A percentile compares a stretch with the other conserved stretches of the same genome.
Evolutionary conservation across 1,140 invertebrate species (phyloP).

Genomic region (Bombus superbus): DNA sequence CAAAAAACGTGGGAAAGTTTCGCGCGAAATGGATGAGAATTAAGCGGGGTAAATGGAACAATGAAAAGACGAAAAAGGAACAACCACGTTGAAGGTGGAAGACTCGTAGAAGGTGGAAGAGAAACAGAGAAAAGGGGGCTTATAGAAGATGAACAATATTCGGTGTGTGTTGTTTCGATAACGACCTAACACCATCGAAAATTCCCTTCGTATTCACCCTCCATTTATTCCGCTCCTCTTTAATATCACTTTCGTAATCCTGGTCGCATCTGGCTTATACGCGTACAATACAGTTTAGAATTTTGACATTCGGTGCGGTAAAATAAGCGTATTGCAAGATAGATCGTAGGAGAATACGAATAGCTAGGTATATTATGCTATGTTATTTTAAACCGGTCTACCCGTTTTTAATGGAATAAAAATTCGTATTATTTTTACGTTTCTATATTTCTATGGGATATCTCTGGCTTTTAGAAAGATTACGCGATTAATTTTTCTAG

Average conservation of each 20-base stretch:
- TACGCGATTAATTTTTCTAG: not conserved
- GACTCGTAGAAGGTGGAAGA: not conserved
- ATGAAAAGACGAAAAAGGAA: not conserved
- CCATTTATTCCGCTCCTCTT: constrained; percentile 2
- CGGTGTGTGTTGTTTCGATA: constrained; percentile 1
- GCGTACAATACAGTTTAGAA: not conserved
- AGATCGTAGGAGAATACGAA: not conserved
- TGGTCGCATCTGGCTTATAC: constrained; percentile 12
- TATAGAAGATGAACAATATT: constrained; percentile 2
- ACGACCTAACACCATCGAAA: constrained; percentile 3
- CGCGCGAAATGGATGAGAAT: not conserved
- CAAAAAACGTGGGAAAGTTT: not conserved
- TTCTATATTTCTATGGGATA: not conserved
- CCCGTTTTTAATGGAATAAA: not conserved
- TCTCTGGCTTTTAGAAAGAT: not conserved
- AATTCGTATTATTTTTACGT: not conserved
- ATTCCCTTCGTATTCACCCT: not conserved
- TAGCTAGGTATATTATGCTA: not conserved
- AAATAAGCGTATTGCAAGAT: not conserved
- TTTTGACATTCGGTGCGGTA: constrained; percentile 1
- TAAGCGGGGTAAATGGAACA: not conserved
- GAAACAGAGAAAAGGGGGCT: not conserved
- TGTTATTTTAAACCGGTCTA: not conserved
- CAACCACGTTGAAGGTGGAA: not conserved
- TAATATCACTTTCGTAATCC: constrained; percentile 20